Evolutionary conservation across 1,140 invertebrate species (phyloP).

Genomic region (Vollenhovia emeryi): DNA sequence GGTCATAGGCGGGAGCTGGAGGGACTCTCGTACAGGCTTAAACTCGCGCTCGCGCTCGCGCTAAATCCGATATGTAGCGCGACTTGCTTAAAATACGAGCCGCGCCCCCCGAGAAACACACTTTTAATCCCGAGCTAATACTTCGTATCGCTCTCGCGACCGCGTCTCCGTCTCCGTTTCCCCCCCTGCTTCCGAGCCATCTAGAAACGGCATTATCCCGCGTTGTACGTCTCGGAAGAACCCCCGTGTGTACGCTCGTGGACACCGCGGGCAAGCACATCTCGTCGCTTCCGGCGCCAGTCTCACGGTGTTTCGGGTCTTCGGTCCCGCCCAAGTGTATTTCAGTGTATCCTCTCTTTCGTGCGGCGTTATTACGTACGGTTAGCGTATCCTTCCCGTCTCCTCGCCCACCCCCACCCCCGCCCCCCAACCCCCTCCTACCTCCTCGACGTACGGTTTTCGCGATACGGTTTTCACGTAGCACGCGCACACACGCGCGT

Average conservation of each 20-base stretch:
- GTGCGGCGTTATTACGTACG: conserved; percentile 47
- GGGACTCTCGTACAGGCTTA: background rate
- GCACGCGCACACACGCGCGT: background rate
- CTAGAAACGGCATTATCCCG: background rate
- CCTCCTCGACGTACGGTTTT: background rate
- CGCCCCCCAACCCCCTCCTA: background rate
- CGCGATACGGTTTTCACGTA: conserved; percentile 24
- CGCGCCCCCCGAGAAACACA: background rate
- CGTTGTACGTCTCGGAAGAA: background rate
- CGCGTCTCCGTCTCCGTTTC: background rate
- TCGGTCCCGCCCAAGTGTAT: conserved; percentile 47
- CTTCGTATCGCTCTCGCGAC: background rate
- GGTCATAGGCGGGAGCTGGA: background rate
- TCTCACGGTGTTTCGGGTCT: conserved; percentile 11
- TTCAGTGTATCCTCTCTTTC: conserved; percentile 37
- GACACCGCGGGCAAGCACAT: conserved; percentile 4
- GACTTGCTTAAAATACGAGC: background rate
- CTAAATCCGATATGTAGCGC: background rate
- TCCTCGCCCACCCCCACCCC: no score
- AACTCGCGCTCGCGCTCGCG: background rate
- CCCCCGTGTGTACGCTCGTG: background rate
- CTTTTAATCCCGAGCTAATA: background rate
- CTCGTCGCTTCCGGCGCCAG: conserved; percentile 33
- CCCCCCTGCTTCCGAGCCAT: background rate
- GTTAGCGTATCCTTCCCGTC: conserved; percentile 7